These are phyloP conservation scores for Nothura maculosa DNA, from an alignment of 2,797 vertebrate genomes.

Conservation along the genomic window DNA sequence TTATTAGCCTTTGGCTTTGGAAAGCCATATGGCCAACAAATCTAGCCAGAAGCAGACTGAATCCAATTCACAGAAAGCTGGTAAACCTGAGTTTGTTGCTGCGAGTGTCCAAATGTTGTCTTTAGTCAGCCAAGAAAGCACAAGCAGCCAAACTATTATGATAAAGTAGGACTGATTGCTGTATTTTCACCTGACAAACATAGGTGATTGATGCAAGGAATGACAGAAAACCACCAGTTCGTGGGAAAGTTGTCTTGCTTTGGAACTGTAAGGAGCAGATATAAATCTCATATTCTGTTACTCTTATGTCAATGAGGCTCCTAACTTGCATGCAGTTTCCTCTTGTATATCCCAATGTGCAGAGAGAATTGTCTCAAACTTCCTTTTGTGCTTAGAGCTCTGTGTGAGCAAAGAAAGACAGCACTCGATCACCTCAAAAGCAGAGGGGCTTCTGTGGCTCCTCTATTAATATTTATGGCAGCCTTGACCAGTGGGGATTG, in stretches of 20 bases:
- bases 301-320: fast-evolving
- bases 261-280: neutral
- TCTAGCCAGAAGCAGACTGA: slow-evolving; percentile 68
- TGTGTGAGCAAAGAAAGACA: fast-evolving
- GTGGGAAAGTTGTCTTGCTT: neutral
- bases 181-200: slow-evolving; percentile 38
- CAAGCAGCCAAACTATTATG: slow-evolving; percentile 35
- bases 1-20: slow-evolving; percentile 68
- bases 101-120: slow-evolving; percentile 65
- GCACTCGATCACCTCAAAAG: fast-evolving
- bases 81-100: slow-evolving; percentile 67
- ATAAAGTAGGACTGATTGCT: slow-evolving; percentile 29
- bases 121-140: slow-evolving; percentile 70
- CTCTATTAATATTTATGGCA: neutral
- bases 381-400: neutral
- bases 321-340: neutral
- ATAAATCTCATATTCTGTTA: fast-evolving
- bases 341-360: neutral
- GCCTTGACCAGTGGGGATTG: fast-evolving
- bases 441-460: neutral
- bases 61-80: slow-evolving; percentile 71
- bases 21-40: slow-evolving; percentile 75
- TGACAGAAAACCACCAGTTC: neutral
- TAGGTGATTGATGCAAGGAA: neutral
- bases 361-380: neutral